Evolutionary conservation across 2,797 vertebrate genomes (phyloP).

Genomic region (Philypnodon macrostomus): DNA sequence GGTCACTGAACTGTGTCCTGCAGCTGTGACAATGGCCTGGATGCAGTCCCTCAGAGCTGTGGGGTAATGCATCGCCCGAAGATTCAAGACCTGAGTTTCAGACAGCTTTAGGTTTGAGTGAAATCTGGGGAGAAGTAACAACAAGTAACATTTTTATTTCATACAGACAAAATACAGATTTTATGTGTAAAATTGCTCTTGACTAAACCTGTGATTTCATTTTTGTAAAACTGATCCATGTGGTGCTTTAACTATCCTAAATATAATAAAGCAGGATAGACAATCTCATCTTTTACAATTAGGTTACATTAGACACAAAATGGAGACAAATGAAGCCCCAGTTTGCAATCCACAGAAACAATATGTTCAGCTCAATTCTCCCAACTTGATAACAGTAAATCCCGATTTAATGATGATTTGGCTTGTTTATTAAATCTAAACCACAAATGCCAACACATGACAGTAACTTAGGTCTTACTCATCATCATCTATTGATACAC

Average conservation of each 20-base stretch:
- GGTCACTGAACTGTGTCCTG: conserved; percentile 83
- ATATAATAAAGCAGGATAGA: conserved; percentile 52
- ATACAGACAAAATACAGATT: background rate
- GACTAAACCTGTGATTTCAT: conserved; percentile 10
- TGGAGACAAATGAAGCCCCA: conserved; percentile 65
- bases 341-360: conserved; percentile 40
- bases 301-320: conserved; percentile 61
- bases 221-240: conserved; percentile 38
- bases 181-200: background rate
- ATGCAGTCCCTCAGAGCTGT: conserved; percentile 84
- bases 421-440: conserved; percentile 5
- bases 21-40: conserved; percentile 77
- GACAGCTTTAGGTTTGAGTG: conserved; percentile 79
- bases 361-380: conserved; percentile 31
- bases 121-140: conserved; percentile 72
- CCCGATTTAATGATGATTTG: conserved; percentile 7
- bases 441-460: background rate
- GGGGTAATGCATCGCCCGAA: conserved; percentile 75
- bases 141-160: background rate
- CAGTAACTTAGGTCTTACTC: conserved; percentile 70
- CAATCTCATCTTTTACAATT: conserved; percentile 66
- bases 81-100: conserved; percentile 72
- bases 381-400: conserved; percentile 13
- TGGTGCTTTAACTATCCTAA: conserved; percentile 42
- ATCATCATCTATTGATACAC: conserved; percentile 41